A percentile compares a stretch with the other conserved stretches of the same genome.
Conservation (phyloP, 1,140 invertebrate species). For the Anthonomus grandis region DNA sequence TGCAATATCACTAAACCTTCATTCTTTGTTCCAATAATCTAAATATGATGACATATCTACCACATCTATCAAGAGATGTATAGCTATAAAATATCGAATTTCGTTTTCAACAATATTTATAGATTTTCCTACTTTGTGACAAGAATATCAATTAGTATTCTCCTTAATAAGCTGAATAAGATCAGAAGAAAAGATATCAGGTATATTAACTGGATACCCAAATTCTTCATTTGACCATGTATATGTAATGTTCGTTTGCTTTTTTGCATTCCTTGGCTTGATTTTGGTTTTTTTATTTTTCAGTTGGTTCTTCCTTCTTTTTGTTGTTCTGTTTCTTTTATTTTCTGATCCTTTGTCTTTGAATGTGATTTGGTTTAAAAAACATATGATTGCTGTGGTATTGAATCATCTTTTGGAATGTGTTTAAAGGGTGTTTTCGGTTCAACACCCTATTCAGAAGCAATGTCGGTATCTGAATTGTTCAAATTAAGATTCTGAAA, state of each 20-base stretch:
- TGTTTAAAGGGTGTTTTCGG: constrained; percentile 3
- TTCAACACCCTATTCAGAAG: constrained; percentile 11
- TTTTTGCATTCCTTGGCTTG: constrained; percentile 6
- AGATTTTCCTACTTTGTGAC: constrained; percentile 13
- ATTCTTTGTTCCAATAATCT: constrained; percentile 13
- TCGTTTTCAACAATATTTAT: constrained; percentile 17
- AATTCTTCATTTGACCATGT: constrained; percentile 13
- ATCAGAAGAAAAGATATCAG: too few relatives aligned
- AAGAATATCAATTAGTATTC: constrained; percentile 18
- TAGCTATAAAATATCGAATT: constrained; percentile 7
- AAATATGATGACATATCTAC: too few relatives aligned
- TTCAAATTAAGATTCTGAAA: constrained; percentile 15
- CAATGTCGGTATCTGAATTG: constrained; percentile 11
- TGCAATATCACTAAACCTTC: constrained; percentile 6
- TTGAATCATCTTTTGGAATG: too few relatives aligned
- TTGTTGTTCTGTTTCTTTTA: constrained; percentile 1
- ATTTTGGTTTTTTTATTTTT: constrained; percentile 4
- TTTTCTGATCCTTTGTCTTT: constrained; percentile 12
- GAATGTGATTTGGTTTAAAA: too few relatives aligned
- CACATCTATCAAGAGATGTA: too few relatives aligned
- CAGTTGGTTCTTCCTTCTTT: constrained; percentile 4
- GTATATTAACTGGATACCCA: constrained; percentile 16
- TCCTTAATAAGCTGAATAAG: constrained; percentile 8
- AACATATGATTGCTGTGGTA: too few relatives aligned
- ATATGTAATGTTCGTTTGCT: constrained; percentile 12